Evolutionary conservation across 2,797 vertebrate species (phyloP).

Genomic region (Amazonetta brasiliensis): DNA sequence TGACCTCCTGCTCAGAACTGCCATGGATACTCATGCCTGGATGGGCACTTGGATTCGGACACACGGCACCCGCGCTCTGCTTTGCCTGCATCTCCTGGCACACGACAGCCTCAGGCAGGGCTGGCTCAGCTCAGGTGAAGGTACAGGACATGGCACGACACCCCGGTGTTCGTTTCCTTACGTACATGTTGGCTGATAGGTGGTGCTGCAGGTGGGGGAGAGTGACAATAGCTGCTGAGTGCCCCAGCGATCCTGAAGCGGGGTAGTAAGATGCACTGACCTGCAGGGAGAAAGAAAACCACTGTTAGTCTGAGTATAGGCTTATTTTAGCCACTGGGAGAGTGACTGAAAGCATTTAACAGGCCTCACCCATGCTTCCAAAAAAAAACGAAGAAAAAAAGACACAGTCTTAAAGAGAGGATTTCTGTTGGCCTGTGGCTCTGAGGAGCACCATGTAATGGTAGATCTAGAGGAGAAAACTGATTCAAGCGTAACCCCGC

Average conservation of each 20-base stretch:
- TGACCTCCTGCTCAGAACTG: not conserved
- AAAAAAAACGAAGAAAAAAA: not conserved
- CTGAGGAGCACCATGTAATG: not conserved
- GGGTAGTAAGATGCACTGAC: conserved; percentile 71
- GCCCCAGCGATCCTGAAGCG: conserved; percentile 55
- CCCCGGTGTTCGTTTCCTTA: not conserved
- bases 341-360: not conserved
- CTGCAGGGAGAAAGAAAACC: conserved; percentile 47
- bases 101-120: not conserved
- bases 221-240: conserved; percentile 66
- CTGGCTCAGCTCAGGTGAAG: not conserved
- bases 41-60: not conserved
- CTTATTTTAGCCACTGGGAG: not conserved
- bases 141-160: fast-evolving
- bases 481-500: not conserved
- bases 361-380: not conserved
- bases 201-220: conserved; percentile 80
- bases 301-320: not conserved
- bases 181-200: conserved; percentile 78
- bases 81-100: not conserved
- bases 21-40: fast-evolving
- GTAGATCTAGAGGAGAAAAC: not conserved
- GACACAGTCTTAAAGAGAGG: not conserved
- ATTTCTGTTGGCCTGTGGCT: not conserved
- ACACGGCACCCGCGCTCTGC: fast-evolving